phyloP scores from a whole-genome alignment of 2,797 vertebrate species.

The Rallus crepitans region DNA sequence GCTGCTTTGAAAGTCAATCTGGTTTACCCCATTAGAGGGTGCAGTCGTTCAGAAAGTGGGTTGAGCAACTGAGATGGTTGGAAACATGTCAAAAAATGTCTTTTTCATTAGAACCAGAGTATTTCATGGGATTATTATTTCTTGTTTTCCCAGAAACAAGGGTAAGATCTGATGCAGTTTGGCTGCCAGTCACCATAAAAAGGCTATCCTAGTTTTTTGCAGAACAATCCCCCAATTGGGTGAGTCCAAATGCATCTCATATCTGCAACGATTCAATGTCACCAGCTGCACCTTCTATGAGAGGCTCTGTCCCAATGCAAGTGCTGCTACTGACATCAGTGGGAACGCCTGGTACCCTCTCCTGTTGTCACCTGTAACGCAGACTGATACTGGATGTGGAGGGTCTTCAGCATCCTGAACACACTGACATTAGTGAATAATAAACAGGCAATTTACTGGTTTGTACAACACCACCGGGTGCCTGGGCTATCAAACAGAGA shows the following conservation, averaged over 20 bases:
- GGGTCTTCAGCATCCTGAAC: not conserved
- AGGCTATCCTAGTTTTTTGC: not conserved
- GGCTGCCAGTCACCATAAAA: not conserved
- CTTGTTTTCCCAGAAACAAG: not conserved
- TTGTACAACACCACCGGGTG: not conserved
- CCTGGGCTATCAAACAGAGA: not conserved
- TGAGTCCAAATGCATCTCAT: not conserved
- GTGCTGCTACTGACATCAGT: no score
- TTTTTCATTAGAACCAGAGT: not conserved
- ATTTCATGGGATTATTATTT: not conserved
- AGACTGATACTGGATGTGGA: accelerated
- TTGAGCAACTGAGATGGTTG: not conserved
- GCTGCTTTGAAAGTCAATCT: slow-evolving; percentile 29
- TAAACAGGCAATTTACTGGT: not conserved
- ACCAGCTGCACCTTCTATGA: not conserved
- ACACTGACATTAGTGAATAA: not conserved
- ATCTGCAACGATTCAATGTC: accelerated
- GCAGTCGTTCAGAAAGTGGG: slow-evolving; percentile 50
- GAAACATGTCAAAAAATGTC: not conserved
- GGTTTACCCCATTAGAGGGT: slow-evolving; percentile 53
- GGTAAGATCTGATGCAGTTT: not conserved
- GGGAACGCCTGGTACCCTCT: accelerated
- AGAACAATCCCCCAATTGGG: not conserved
- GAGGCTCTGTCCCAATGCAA: not conserved
- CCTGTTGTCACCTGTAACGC: not conserved